Conservation (phyloP, 2,888 invertebrate species). For the Gordius sp. region DNA sequence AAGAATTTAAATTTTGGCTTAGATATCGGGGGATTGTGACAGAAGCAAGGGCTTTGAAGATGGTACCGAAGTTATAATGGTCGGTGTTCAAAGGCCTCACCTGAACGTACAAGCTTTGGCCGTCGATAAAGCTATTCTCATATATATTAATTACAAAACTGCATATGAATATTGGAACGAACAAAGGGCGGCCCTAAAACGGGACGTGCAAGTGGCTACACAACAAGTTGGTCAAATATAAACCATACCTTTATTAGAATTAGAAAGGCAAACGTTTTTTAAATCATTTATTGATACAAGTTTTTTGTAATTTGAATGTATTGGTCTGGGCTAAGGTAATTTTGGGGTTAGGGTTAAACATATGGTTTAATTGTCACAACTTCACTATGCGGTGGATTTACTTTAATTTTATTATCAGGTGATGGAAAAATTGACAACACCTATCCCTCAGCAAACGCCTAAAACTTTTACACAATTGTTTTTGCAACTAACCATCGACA, state of each 20-base stretch:
- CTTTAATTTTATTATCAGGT: background rate
- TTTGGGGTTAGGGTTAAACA: too few relatives aligned
- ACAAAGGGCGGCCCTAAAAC: constrained; percentile 63
- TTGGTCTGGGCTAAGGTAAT: too few relatives aligned
- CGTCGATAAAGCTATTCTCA: constrained; percentile 82
- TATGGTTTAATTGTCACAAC: background rate
- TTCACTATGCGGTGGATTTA: background rate
- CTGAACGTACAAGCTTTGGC: constrained; percentile 87
- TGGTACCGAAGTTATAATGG: constrained; percentile 31
- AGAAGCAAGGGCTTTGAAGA: background rate
- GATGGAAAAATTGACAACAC: constrained; percentile 8
- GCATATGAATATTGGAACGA: constrained; percentile 98
- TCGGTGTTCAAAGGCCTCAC: constrained; percentile 66
- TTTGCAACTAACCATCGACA: constrained; percentile 3
- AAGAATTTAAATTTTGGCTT: background rate
- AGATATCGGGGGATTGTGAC: background rate
- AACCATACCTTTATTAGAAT: too few relatives aligned
- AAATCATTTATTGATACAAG: too few relatives aligned
- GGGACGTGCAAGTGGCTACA: constrained; percentile 40
- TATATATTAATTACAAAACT: constrained; percentile 96
- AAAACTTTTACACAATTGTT: background rate
- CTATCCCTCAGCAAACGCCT: constrained; percentile 14
- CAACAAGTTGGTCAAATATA: too few relatives aligned
- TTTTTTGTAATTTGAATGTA: too few relatives aligned
- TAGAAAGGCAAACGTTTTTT: too few relatives aligned